A percentile compares a stretch with the other conserved stretches of the same genome.
Evolutionary conservation across 2,113 vertebrate species (phyloP).

Genomic region (Capreolus pygargus): DNA sequence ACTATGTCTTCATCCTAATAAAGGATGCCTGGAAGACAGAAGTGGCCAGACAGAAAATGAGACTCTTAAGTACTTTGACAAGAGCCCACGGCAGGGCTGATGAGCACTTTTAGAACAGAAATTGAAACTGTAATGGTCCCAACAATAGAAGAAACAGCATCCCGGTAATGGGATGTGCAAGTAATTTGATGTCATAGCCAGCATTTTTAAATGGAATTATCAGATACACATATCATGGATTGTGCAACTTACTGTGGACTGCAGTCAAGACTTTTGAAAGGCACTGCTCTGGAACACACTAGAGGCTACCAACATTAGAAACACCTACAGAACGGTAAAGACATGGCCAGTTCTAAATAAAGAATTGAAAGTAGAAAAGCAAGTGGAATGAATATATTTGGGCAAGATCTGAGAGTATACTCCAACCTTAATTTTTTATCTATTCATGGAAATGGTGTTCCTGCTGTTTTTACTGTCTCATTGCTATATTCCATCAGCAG

Average conservation of each 20-base stretch:
- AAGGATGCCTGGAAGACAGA: not conserved
- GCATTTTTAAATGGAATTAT: not conserved
- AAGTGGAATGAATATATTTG: not conserved
- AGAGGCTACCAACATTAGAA: not conserved
- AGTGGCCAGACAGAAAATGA: not conserved
- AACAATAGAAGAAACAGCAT: not conserved
- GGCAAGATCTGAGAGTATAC: not conserved
- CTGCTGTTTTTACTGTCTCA: not conserved
- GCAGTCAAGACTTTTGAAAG: not conserved
- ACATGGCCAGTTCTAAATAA: constrained; percentile 9
- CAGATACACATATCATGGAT: not conserved
- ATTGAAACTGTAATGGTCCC: not conserved
- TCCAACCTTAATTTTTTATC: not conserved
- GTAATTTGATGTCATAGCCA: not conserved
- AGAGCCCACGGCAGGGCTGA: not conserved
- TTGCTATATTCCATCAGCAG: not conserved
- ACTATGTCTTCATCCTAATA: not conserved
- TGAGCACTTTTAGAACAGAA: not conserved
- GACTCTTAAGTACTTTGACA: not conserved
- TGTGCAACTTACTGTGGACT: not conserved
- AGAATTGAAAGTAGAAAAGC: not conserved
- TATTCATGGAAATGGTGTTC: not conserved
- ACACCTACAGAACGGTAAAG: not conserved
- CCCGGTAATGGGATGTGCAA: not conserved
- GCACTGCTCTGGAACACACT: not conserved